phyloP scores from a whole-genome alignment of 2,797 vertebrate species.

The Ceyx erithaca region DNA sequence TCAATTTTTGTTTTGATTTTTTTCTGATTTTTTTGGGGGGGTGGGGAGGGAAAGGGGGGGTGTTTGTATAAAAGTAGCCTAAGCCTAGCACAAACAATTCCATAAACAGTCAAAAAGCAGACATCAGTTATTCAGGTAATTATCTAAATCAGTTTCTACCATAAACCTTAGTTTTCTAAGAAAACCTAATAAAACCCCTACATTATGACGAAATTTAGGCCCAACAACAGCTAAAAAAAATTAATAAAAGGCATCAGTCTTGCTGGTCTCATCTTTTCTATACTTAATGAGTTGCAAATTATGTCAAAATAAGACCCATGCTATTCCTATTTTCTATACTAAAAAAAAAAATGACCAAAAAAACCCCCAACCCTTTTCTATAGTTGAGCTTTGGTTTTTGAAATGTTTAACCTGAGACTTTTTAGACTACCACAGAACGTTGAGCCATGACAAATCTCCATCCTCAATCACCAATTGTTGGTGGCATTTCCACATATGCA shows the following conservation, averaged over 20 bases:
- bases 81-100: neutral
- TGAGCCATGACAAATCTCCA: neutral
- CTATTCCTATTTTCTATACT: neutral
- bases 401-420: neutral
- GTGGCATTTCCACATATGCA: neutral
- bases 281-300: neutral
- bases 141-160: neutral
- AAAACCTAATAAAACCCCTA: neutral
- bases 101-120: neutral
- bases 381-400: neutral
- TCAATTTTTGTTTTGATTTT: neutral
- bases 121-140: neutral
- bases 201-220: neutral
- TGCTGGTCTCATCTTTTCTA: neutral
- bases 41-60: no score
- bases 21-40: no score
- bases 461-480: neutral
- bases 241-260: neutral
- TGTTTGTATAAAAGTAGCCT: neutral
- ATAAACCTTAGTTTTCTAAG: neutral
- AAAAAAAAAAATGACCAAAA: neutral
- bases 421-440: neutral
- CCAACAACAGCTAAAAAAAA: neutral
- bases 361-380: neutral
- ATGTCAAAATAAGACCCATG: neutral